A percentile compares a stretch with the other conserved stretches of the same genome.
Evolutionary conservation across 1,140 invertebrate genomes (phyloP).

Genomic region (Caerostris extrusa): DNA sequence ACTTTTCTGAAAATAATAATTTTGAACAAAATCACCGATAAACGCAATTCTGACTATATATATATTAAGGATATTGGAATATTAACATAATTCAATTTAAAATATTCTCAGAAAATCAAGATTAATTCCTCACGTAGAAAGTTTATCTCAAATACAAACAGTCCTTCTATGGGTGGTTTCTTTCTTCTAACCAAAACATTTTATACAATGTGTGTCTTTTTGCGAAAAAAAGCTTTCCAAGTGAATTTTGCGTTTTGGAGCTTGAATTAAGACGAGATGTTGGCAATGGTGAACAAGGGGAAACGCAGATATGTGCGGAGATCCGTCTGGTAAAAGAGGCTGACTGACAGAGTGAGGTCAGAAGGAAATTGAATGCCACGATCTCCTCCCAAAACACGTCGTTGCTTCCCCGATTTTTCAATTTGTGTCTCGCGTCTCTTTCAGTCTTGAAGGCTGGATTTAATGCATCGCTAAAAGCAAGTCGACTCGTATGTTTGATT

Average conservation of each 20-base stretch:
- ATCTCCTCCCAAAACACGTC: neutral
- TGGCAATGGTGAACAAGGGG: neutral
- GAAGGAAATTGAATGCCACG: constrained; percentile 20
- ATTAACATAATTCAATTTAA: too few species aligned
- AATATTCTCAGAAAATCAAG: too few species aligned
- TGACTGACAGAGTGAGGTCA: constrained; percentile 20
- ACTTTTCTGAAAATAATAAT: too few species aligned
- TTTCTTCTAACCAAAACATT: too few species aligned
- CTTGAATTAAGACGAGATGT: neutral
- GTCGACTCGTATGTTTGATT: neutral
- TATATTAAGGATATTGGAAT: too few species aligned
- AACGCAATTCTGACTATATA: too few species aligned
- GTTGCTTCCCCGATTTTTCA: constrained; percentile 23
- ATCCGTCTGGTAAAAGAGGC: neutral
- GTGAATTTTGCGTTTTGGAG: neutral
- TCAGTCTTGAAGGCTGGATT: neutral
- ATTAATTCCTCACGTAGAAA: too few species aligned
- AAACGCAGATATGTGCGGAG: neutral
- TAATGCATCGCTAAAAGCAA: constrained; percentile 2
- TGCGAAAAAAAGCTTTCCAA: too few species aligned
- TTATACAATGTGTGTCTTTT: too few species aligned
- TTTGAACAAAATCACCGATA: too few species aligned
- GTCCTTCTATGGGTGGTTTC: too few species aligned
- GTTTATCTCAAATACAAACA: too few species aligned
- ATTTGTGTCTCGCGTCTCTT: neutral